Base-by-base conservation (phyloP, 2,888 invertebrate genomes). In the Acanthosepion lycidas region DNA sequence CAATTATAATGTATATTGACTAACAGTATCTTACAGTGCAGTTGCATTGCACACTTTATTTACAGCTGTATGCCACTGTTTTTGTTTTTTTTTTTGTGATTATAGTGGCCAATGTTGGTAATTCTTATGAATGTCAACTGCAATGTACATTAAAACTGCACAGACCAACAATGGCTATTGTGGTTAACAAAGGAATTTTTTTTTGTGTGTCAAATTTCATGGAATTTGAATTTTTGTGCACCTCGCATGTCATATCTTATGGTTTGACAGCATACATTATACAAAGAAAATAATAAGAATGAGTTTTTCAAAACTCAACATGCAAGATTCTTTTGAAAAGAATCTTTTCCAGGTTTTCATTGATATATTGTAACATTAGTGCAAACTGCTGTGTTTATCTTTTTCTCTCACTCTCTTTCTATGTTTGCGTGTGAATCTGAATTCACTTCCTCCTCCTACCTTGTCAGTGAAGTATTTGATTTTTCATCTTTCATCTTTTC, bases 71-170 rank as follows among this genome's bases (percentile, higher is more conserved):
- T 59, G 23, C 59, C 23, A 23, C 59, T 59, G 59, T 0, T 23
- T 59, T 59, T 42, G 26, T 59, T 20, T 0, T 23, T 59, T 59
- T 42, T 59, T 59, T 20, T 59, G 59, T 59, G 59, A 26, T 59
- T 23, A 20, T 59, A 59, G 59, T 59, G 59, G 59, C 59, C 23
- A 59, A 59, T 23, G 59, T 23, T 42, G 59, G 23, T 59, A 23
- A 59, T 59, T 59, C 59, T 59, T 23, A 23, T 59, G 23, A 59
- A 23, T 59, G 20, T 59, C 59, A 59, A 59, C 59, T 59, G 59
- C 59, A n/a, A 78, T n/a, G n/a, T 78, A 78, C n/a, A 78, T n/a
- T 78, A 78, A 78, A 78, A 78, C 78, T 78, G n/a, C 78, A 78
- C 78, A n/a, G 78, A 78, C 64, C 8, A 26, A 64, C 64, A 64